Conservation (phyloP, 2,888 invertebrate species). For the Agriopis aurantiaria region DNA sequence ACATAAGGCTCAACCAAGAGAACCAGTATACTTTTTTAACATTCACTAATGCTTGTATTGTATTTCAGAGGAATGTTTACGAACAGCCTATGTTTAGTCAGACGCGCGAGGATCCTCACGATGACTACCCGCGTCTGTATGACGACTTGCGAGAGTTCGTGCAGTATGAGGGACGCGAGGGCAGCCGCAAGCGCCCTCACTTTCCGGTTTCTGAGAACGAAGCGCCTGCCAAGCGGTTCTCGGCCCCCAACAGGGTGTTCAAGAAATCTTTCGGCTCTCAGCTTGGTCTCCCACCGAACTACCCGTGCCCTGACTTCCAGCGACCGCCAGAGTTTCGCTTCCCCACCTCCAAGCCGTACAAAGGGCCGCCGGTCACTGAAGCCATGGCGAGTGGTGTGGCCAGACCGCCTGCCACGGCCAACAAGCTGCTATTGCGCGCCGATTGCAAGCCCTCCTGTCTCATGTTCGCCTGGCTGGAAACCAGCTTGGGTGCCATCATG, state of each 20-base stretch:
- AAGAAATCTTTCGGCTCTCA: constrained; percentile 42
- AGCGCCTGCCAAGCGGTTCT: constrained; percentile 55
- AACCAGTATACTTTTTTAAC: background rate
- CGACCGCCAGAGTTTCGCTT: constrained; percentile 4
- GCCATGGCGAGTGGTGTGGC: constrained; percentile 41
- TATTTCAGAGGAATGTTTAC: constrained; percentile 49
- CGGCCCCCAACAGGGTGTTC: constrained; percentile 32
- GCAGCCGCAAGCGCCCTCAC: constrained; percentile 55
- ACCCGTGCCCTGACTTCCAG: constrained; percentile 7
- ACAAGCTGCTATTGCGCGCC: constrained; percentile 51
- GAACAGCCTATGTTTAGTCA: constrained; percentile 48
- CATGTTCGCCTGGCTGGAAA: constrained; percentile 71
- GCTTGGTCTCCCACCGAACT: constrained; percentile 31
- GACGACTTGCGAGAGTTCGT: constrained; percentile 45
- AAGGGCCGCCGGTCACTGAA: constrained; percentile 39
- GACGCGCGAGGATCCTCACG: constrained; percentile 38
- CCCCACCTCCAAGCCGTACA: constrained; percentile 36
- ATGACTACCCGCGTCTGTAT: constrained; percentile 56
- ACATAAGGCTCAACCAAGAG: background rate
- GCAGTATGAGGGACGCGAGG: background rate
- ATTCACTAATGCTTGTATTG: constrained; percentile 27
- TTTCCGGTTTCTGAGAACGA: constrained; percentile 54
- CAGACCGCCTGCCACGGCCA: constrained; percentile 4
- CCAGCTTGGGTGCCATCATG: constrained; percentile 68
- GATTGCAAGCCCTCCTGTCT: constrained; percentile 58